Base-by-base conservation (phyloP, 2,797 vertebrate genomes). In the Limosa lapponica region DNA sequence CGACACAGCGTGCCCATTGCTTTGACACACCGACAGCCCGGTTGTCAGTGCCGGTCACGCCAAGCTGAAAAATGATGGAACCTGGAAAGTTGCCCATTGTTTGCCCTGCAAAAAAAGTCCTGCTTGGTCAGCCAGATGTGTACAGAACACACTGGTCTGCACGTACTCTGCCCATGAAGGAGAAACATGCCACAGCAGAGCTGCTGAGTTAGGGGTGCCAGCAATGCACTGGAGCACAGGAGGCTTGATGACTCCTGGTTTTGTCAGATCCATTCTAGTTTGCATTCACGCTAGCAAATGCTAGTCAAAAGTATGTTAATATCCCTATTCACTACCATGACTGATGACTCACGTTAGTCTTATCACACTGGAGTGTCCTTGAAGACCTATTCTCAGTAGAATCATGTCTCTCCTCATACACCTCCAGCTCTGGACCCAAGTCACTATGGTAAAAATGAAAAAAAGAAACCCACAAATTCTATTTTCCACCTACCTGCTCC, bases 281-380 rank as follows among this genome's bases (percentile, higher is more conserved):
- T 93, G 77, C 81, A 94, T 90, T 92, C n/a, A 2, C 23, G 66
- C 66, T 65, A 79, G 62, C 66, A 90, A 94, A 82, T 52, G 58
- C 81, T 73, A 59, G 43, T 94, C 77, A 84, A 55, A 96, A 82
- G 43, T 48, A 55, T 82, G 78, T 55, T 95, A 92, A 89, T 95
- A 44, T 79, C 34, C 37, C 73, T 82, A 79, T 92, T 93, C 90
- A 55, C 70, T 58, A 32, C 88, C n/a, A 37, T 75, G 80, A 43
- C 80, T 94, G 94, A 84, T 97, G 96, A 96, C 73, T 96, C 95
- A 94, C 8, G 36, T 72, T 87, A 90, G 81, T 81, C 70, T 30
- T 84, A 24, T 82, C 62, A 86, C 90, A 79, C 83, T 82, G 86
- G 83, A 86, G 93, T 82, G 80, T 51, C 92, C 93, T 93, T 62